Base-by-base conservation (phyloP, 2,113 vertebrate genomes). In the Peromyscus polionotus region DNA sequence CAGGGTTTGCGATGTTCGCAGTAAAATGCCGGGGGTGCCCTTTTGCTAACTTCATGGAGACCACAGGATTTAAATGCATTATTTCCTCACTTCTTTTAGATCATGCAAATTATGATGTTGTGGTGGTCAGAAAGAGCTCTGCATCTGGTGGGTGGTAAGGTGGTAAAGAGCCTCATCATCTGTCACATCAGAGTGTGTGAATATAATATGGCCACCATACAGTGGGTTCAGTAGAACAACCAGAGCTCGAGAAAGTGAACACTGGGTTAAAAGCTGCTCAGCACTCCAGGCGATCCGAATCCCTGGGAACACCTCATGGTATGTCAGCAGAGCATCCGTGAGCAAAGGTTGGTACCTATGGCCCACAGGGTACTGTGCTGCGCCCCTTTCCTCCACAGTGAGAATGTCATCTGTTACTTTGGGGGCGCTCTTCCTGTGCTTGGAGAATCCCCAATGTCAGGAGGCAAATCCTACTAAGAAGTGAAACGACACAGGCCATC, bases 401-500 rank as follows among this genome's bases (percentile, higher is more conserved):
- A 93, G 73, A 95, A 65, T 65, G 54, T 36, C 73, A 67, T 83
- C 1, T 68, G 73, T 72, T 57, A 70, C 19, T 92, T 26, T 20
- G 22, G 73, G 76, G 26, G 68, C 73, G 45, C 86, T 28, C 59
- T 88, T 90, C 57, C 92, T 95, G 86, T 87, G 86, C n/a, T 42
- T 12, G 36, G 70, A 77, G 72, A 95, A 61, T n/a, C 80, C 84
- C 70, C 91, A 36, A 70, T 57, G 33, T 65, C 5, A 42, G 73
- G 20, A 88, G 75, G 28, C 72, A 95, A 84, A 85, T 33, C 54
- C 54, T 17, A 11, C 33, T 63, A 14, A 83, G 51, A 91, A 51
- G 67, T 88, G 17, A 88, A 94, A 91, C 22, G 65, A 22, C 51
- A 16, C 39, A 48, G 45, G 24, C 33, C n/a, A n/a, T 26, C 42